Evolutionary conservation across 2,888 invertebrate genomes (phyloP).

Genomic region (Volucella inflata): DNA sequence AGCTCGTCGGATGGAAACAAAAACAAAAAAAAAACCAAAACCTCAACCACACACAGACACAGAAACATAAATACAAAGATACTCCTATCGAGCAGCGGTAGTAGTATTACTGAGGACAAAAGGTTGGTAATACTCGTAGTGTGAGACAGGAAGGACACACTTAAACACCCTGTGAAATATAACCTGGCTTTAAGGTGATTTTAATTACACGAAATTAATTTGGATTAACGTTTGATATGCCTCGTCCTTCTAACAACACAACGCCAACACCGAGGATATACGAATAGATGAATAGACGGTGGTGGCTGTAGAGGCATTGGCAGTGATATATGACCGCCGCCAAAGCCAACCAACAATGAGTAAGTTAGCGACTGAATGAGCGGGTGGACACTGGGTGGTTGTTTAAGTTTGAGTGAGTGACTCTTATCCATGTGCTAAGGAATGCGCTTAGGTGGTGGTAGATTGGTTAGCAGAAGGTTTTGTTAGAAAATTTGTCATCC

Average conservation of each 20-base stretch:
- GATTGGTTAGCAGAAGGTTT: constrained; percentile 34
- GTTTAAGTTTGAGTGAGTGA: constrained; percentile 25
- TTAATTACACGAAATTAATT: constrained; percentile 83
- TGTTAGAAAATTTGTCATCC: constrained; percentile 70
- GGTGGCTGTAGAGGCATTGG: constrained; percentile 51
- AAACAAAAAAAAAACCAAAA: constrained; percentile 8
- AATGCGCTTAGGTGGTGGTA: constrained; percentile 45
- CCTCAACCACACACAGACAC: constrained; percentile 21
- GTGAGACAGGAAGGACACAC: constrained; percentile 67
- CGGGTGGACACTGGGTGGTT: constrained; percentile 5
- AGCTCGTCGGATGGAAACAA: constrained; percentile 27
- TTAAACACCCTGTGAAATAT: constrained; percentile 77
- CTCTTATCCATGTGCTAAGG: constrained; percentile 41
- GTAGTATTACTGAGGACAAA: background rate
- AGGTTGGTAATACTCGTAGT: constrained; percentile 7
- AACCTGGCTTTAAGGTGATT: constrained; percentile 80
- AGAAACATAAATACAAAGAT: constrained; percentile 24
- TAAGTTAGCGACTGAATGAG: constrained; percentile 61
- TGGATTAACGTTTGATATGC: constrained; percentile 82
- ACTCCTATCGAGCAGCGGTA: background rate
- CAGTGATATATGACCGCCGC: constrained; percentile 76
- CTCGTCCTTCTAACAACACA: constrained; percentile 60
- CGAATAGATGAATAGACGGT: too few relatives aligned
- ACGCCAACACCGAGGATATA: background rate
- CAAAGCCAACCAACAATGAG: constrained; percentile 65